phyloP scores from a whole-genome alignment of 1,140 invertebrate genomes.

The Drosophila watanabei region DNA sequence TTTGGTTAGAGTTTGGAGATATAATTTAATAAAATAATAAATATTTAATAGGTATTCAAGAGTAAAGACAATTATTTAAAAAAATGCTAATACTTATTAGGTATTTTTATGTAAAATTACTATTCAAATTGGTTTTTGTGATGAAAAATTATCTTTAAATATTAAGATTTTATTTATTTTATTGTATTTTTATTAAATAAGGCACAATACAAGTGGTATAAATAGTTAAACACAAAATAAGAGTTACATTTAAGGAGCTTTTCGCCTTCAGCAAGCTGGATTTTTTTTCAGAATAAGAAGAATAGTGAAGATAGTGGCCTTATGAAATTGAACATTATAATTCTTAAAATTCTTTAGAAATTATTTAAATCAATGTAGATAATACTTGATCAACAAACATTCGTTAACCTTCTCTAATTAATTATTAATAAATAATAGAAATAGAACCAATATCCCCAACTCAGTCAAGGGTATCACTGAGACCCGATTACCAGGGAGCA shows the following conservation, averaged over 20 bases:
- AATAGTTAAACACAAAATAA: too few species aligned
- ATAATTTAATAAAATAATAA: neutral
- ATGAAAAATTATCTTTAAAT: neutral
- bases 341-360: neutral
- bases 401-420: too few species aligned
- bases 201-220: too few species aligned
- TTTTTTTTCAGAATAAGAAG: neutral
- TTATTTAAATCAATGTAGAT: neutral
- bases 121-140: too few species aligned
- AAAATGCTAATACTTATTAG: neutral
- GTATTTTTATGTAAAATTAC: too few species aligned
- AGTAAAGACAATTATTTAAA: too few species aligned
- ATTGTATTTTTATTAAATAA: too few species aligned
- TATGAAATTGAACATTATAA: neutral
- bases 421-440: neutral
- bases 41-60: too few species aligned
- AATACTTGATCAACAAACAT: neutral
- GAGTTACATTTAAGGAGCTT: neutral
- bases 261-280: too few species aligned
- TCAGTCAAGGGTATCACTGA: neutral
- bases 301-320: neutral
- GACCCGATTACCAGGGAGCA: constrained; percentile 23
- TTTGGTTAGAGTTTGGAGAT: neutral
- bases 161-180: neutral
- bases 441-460: neutral